Conservation (phyloP, 2,888 invertebrate genomes). For the Amiota minor region DNA sequence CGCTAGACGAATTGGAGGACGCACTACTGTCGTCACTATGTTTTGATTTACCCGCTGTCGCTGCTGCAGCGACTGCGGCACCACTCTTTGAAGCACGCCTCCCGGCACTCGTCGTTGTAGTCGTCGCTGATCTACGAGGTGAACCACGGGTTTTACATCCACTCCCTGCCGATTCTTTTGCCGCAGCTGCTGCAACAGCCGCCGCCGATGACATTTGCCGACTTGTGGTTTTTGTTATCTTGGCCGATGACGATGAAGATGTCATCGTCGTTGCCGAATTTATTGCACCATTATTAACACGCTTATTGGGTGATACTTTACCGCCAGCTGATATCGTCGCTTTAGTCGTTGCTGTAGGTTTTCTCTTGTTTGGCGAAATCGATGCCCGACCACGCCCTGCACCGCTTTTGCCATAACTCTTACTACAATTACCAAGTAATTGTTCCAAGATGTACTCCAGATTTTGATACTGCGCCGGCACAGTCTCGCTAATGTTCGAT, state of each 20-base stretch:
- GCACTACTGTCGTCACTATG: slow-evolving; percentile 48
- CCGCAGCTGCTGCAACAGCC: slow-evolving; percentile 31
- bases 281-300: slow-evolving; percentile 71
- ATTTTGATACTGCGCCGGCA: slow-evolving; percentile 69
- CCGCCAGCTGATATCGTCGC: slow-evolving; percentile 37
- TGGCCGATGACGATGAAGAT: slow-evolving; percentile 41
- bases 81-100: slow-evolving; percentile 64
- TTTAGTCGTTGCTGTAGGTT: slow-evolving; percentile 44
- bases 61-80: slow-evolving; percentile 43
- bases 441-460: slow-evolving; percentile 70
- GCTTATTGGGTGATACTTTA: slow-evolving; percentile 65
- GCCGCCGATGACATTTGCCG: slow-evolving; percentile 25
- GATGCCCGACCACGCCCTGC: slow-evolving; percentile 56
- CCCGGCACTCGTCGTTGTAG: slow-evolving; percentile 49
- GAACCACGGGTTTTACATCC: slow-evolving; percentile 42
- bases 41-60: slow-evolving; percentile 45
- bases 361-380: slow-evolving; percentile 64
- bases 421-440: slow-evolving; percentile 60
- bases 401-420: slow-evolving; percentile 34
- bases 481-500: slow-evolving; percentile 56
- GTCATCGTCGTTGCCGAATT: slow-evolving; percentile 41
- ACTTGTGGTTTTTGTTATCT: slow-evolving; percentile 22
- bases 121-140: slow-evolving; percentile 31
- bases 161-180: slow-evolving; percentile 26
- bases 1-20: slow-evolving; percentile 66